These are phyloP conservation scores for Mergus octosetaceus DNA, from an alignment of 2,797 vertebrate species.

Conservation along the genomic window DNA sequence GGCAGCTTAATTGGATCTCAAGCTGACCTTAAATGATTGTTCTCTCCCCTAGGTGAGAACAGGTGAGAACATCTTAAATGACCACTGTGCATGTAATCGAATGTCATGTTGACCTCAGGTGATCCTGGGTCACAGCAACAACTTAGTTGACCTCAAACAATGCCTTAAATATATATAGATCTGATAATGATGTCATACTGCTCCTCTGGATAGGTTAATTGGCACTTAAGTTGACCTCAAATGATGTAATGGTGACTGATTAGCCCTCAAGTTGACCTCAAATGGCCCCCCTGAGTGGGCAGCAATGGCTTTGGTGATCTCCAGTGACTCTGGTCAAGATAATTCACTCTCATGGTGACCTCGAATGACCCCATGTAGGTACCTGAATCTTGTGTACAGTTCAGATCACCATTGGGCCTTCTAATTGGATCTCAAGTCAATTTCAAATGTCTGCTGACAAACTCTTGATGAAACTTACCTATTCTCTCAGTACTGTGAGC, in stretches of 20 bases:
- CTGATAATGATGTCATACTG: neutral
- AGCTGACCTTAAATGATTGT: neutral
- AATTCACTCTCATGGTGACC: neutral
- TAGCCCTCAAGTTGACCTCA: neutral
- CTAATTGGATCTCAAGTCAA: neutral
- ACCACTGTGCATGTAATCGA: neutral
- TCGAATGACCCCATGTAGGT: neutral
- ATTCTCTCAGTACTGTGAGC: neutral
- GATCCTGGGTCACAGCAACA: neutral
- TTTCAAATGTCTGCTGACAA: neutral
- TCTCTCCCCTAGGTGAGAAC: neutral
- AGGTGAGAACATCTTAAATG: neutral
- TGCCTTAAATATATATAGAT: fast-evolving
- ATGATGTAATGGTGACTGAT: neutral
- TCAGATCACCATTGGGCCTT: neutral
- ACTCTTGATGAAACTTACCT: fast-evolving
- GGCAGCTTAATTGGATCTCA: neutral
- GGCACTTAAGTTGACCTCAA: neutral
- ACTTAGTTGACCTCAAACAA: neutral
- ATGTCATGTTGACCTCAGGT: neutral
- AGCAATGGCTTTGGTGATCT: neutral
- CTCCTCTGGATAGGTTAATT: neutral
- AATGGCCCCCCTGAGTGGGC: neutral
- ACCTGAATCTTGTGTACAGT: neutral
- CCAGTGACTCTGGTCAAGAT: neutral